Percentiles rank a stretch among this genome's conserved stretches.
Conservation (phyloP, 2,888 invertebrate genomes). For the Dynastes maya region DNA sequence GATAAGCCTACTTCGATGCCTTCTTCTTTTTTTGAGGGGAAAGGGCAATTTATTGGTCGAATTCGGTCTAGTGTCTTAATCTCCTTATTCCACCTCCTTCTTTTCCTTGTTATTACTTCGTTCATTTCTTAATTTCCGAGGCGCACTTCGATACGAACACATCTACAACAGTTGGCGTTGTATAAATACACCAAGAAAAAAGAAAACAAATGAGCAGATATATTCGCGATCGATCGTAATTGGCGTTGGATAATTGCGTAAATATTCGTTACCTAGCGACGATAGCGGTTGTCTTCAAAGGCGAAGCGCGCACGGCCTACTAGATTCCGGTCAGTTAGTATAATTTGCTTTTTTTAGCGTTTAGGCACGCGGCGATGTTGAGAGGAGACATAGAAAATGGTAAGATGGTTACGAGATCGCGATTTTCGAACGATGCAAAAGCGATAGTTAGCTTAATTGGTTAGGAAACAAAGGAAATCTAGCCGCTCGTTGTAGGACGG, state of each 20-base stretch:
- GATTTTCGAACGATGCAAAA: too few species aligned
- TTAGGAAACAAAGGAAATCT: too few species aligned
- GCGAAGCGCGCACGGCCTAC: background rate
- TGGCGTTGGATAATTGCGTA: constrained; percentile 27
- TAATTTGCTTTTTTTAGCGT: background rate
- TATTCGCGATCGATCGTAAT: background rate
- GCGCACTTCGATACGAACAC: too few species aligned
- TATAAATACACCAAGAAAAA: background rate
- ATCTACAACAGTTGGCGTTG: too few species aligned
- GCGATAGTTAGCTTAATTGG: too few species aligned
- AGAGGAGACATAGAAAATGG: too few species aligned
- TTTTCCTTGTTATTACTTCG: background rate
- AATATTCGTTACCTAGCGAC: constrained; percentile 13
- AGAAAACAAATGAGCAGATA: background rate
- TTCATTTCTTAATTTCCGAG: too few species aligned
- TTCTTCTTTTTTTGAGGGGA: background rate
- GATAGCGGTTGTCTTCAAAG: too few species aligned
- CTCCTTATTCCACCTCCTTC: background rate
- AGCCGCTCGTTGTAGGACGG: too few species aligned
- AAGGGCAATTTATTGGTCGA: background rate
- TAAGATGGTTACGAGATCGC: too few species aligned
- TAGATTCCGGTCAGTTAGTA: constrained; percentile 7
- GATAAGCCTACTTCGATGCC: background rate
- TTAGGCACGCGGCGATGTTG: too few species aligned
- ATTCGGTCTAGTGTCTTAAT: background rate